Base-by-base conservation (phyloP, 2,888 invertebrate genomes). In the Plemyria rubiginata region DNA sequence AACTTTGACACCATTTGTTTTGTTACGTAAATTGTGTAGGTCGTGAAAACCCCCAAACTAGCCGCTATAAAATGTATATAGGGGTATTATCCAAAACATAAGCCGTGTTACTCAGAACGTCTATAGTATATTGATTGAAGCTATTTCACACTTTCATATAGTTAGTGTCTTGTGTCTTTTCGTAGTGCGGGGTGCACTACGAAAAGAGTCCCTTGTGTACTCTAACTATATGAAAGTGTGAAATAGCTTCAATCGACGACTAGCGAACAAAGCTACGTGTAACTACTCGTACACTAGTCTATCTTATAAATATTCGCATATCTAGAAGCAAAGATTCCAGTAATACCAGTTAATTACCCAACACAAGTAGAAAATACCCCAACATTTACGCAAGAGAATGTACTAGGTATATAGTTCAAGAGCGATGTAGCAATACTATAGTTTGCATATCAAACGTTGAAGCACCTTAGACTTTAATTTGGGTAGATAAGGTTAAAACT, bases 401-500 rank as follows among this genome's bases (percentile, higher is more conserved):
- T 70, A 62, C 62, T 54, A 54, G 15, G 50, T 70, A 72, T 70
- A 72, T 86, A 86, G 86, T 82, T 82, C 82, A 85, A 84, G 85
- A 83, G 60, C 82, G 74, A 67, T 86, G 82, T 81, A 76, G 84
- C 81, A 87, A 86, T 80, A 77, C 79, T 70, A 66, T 58, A 70
- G 76, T 83, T 80, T 82, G 81, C 83, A 82, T 84, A 81, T 78
- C 13, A 45, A 16, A 45, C 15, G 9, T 16, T 16, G 45, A 16
- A 16, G 45, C 45, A 45, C 11, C 16, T 45, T 45, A 16, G 45
- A 45, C 45, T 45, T 45, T 45, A 45, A 45, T 11, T 2, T 16
- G 1, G 3, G 16, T 9, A 11, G 9, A 45, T 45, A 45, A 45
- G 45, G 75, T 71, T 63, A n/a, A 28, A 54, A 46, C 15, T 54